A percentile compares a stretch with the other conserved stretches of the same genome.
phyloP scores from a whole-genome alignment of 2,113 vertebrate species.

The Clupea harengus region DNA sequence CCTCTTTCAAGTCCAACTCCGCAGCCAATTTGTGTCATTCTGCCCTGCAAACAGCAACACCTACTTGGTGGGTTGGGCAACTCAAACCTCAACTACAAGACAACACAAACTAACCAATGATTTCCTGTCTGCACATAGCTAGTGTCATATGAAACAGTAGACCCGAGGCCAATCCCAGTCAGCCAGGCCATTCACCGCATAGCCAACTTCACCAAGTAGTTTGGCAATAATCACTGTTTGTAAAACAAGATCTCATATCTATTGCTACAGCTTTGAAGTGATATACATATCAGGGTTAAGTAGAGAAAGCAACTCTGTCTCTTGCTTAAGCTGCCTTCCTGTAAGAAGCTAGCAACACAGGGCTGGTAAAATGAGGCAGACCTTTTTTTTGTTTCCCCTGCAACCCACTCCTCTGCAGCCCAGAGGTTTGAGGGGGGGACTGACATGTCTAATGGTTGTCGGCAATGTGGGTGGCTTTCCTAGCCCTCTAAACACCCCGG shows the following conservation, averaged over 20 bases:
- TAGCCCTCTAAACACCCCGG: slow-evolving; percentile 60
- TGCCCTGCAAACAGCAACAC: slow-evolving; percentile 50
- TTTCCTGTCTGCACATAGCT: slow-evolving; percentile 43
- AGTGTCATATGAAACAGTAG: slow-evolving; percentile 24
- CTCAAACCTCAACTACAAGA: slow-evolving; percentile 35
- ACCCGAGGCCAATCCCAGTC: neutral
- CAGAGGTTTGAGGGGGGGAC: slow-evolving; percentile 43
- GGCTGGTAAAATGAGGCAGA: slow-evolving; percentile 14
- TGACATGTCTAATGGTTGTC: slow-evolving; percentile 56
- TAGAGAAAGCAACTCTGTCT: slow-evolving; percentile 24
- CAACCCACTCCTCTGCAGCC: neutral
- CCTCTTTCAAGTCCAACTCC: slow-evolving; percentile 59
- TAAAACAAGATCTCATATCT: slow-evolving; percentile 30
- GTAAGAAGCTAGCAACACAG: slow-evolving; percentile 42
- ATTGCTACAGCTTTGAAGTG: slow-evolving; percentile 37
- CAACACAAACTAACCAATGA: slow-evolving; percentile 51
- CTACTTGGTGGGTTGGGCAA: slow-evolving; percentile 41
- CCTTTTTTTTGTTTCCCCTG: slow-evolving; percentile 14
- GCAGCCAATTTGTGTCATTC: slow-evolving; percentile 50
- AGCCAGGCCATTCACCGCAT: neutral
- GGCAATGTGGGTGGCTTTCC: slow-evolving; percentile 75
- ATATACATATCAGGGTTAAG: neutral
- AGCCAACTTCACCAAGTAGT: neutral
- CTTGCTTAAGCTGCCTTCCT: slow-evolving; percentile 31
- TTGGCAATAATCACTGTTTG: slow-evolving; percentile 43